Percentiles rank a stretch among this genome's conserved stretches.
Conservation (phyloP, 2,888 invertebrate species). For the Eumacrocentrus americanus region DNA sequence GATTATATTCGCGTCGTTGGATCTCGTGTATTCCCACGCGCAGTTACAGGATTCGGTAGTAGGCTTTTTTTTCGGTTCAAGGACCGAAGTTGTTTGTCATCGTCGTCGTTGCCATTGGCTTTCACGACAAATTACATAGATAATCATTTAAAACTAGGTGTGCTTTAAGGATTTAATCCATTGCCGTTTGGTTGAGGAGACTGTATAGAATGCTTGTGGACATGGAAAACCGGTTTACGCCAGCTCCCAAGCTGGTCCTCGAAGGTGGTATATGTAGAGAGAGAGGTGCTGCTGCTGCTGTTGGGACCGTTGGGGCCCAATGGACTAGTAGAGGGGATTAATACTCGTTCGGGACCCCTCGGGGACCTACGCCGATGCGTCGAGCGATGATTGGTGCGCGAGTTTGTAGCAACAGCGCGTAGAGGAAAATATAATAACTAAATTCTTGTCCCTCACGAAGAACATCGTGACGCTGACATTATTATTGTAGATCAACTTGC, state of each 20-base stretch:
- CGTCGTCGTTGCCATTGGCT: background rate
- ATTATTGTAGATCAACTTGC: slow-evolving; percentile 10
- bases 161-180: slow-evolving; percentile 6
- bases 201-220: slow-evolving; percentile 28
- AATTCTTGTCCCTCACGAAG: slow-evolving; percentile 3
- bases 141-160: slow-evolving; percentile 13
- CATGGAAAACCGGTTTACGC: slow-evolving; percentile 37
- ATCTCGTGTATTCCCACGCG: slow-evolving; percentile 36
- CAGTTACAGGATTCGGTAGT: slow-evolving; percentile 20
- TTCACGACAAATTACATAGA: slow-evolving; percentile 19
- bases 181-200: slow-evolving; percentile 36
- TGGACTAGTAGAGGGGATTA: slow-evolving; percentile 2
- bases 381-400: background rate
- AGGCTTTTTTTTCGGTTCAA: slow-evolving; percentile 34
- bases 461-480: slow-evolving; percentile 11
- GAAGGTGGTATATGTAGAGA: slow-evolving; percentile 19
- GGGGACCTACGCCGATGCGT: slow-evolving; percentile 9
- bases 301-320: slow-evolving; percentile 1
- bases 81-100: slow-evolving; percentile 26
- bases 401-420: background rate
- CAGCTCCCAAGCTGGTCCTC: slow-evolving; percentile 37
- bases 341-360: slow-evolving; percentile 6
- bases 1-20: slow-evolving; percentile 17
- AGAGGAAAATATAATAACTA: slow-evolving; percentile 10
- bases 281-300: slow-evolving; percentile 23